Evolutionary conservation across 2,113 vertebrate genomes (phyloP), one percentile per base, ranked within the genome.

Genomic region (Caracal caracal): DNA sequence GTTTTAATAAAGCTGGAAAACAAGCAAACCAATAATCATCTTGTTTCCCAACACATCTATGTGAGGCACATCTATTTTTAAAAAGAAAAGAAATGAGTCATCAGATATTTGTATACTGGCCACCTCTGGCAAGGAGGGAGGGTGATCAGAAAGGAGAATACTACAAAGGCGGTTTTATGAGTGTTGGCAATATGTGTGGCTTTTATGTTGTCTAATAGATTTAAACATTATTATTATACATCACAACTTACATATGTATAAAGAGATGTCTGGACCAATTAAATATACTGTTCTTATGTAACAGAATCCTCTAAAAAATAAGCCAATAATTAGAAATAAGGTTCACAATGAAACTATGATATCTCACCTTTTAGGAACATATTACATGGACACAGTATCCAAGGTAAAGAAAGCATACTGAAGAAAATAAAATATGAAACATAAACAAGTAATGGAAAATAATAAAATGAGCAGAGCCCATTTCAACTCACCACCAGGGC

Each of bases 401-500:
- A 35, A 43, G 16, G n/a, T 37, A 76, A 93, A 93, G 59, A 65
- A 75, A 51, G 6, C 10, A 92, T 6, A 88, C 3, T 30, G 70
- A 75, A 40, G 17, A 68, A 84, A 87, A 76, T 40, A 83, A 49
- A 78, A 35, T 22, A 63, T 16, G 8, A 37, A 80, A 59, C 79
- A 26, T 26, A 59, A 86, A 35, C 7, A 43, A 66, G 22, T 30
- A 79, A 47, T 13, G 9, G 3, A 37, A 61, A 88, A 81, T 33
- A 89, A 59, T 24, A 49, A 59, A 90, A 92, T 91, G 68, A 4
- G 37, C 10, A 33, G 9, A 59, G 70, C 2, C 12, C 35, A 75
- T 49, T 78, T 78, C 17, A 90, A 99, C 99, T 98, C 98, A 99
- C 99, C 99, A 99, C 99, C 95, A 99, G 98, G 40, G 99, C 99